Conservation (phyloP, 2,113 vertebrate genomes). For the Chionis minor region DNA sequence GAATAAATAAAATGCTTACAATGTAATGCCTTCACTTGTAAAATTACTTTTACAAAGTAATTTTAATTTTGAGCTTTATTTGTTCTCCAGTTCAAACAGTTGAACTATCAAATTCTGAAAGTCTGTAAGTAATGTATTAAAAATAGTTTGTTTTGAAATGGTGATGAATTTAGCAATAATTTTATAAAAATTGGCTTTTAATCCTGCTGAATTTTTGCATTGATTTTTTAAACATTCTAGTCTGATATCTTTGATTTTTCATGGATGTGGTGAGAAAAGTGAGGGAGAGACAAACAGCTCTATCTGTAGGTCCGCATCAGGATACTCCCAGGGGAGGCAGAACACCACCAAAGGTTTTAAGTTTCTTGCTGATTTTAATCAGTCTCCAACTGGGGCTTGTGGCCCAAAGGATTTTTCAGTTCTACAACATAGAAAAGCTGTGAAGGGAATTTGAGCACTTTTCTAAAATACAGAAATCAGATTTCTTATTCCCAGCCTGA, state of each 20-base stretch:
- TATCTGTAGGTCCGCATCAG: neutral
- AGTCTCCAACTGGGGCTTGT: neutral
- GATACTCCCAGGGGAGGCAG: neutral
- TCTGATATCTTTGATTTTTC: neutral
- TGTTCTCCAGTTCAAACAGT: neutral
- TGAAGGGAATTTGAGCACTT: neutral
- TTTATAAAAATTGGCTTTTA: neutral
- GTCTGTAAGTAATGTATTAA: neutral
- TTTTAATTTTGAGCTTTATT: neutral
- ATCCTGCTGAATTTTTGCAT: neutral
- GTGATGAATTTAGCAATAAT: neutral
- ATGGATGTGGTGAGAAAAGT: neutral
- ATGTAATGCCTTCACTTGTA: neutral
- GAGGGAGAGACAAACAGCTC: neutral
- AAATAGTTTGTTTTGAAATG: neutral
- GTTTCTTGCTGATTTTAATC: neutral
- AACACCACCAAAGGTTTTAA: neutral
- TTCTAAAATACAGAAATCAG: neutral
- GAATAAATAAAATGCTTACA: neutral
- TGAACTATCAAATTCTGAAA: neutral
- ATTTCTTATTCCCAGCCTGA: neutral
- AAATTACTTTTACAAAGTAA: neutral
- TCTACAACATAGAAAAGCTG: neutral
- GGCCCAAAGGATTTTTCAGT: neutral
- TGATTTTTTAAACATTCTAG: neutral